A percentile compares a stretch with the other conserved stretches of the same genome.
Conservation (phyloP, 1,140 invertebrate species). For the Drosophila pandora region DNA sequence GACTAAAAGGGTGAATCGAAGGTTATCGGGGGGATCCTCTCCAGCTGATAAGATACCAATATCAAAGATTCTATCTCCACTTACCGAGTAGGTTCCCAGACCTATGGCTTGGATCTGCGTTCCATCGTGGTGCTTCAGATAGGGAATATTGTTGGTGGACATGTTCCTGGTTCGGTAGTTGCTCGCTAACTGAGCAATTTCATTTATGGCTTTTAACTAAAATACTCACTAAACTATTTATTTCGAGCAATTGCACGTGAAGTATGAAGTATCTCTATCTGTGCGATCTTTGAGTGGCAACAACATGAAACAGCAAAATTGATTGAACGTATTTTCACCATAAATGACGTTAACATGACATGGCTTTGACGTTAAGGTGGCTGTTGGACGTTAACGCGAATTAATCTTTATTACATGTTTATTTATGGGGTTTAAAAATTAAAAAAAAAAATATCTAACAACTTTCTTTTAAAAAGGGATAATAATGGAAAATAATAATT, state of each 20-base stretch:
- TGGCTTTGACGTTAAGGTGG: background rate
- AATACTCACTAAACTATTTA: background rate
- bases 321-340: slow-evolving; percentile 2
- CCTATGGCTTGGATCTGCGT: slow-evolving; percentile 88
- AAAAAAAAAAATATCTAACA: too few species aligned
- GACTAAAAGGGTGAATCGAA: slow-evolving; percentile 83
- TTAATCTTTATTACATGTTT: background rate
- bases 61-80: slow-evolving; percentile 86
- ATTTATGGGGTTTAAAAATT: background rate
- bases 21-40: slow-evolving; percentile 12
- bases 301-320: background rate
- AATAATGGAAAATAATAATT: too few species aligned
- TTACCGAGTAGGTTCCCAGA: slow-evolving; percentile 91
- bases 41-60: slow-evolving; percentile 38
- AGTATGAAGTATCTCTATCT: background rate
- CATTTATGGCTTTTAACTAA: background rate
- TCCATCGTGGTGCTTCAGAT: slow-evolving; percentile 87
- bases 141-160: slow-evolving; percentile 67
- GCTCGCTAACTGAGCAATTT: slow-evolving; percentile 15
- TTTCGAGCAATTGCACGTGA: slow-evolving; percentile 1
- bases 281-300: background rate
- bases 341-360: slow-evolving; percentile 2
- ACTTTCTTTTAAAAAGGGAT: background rate
- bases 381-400: background rate
- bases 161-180: slow-evolving; percentile 55